Evolutionary conservation across 2,888 invertebrate genomes (phyloP).

Genomic region (Odontocerum albicorne): DNA sequence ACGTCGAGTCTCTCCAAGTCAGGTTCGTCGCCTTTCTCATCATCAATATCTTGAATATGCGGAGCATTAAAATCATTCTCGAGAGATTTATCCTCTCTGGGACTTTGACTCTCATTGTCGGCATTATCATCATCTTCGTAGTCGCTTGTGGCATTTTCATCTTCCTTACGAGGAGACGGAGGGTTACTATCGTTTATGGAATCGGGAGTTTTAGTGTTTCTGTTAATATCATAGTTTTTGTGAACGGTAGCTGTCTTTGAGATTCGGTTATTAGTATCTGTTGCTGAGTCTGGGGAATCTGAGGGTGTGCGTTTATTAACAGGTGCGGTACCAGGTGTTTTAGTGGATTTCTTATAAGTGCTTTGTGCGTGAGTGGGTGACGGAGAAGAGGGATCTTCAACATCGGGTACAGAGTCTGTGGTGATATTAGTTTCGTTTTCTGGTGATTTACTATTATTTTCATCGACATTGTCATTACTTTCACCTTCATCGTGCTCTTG

Average conservation of each 20-base stretch:
- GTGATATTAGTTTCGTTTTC: constrained; percentile 26
- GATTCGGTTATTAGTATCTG: neutral
- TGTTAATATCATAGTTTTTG: neutral
- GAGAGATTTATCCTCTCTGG: constrained; percentile 32
- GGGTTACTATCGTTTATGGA: constrained; percentile 8
- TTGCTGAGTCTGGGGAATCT: constrained; percentile 3
- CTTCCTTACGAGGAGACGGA: constrained; percentile 5
- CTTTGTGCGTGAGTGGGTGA: constrained; percentile 15
- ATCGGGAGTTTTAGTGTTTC: constrained; percentile 11
- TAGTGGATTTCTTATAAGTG: constrained; percentile 12
- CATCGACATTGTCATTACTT: constrained; percentile 7
- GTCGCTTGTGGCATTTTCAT: constrained; percentile 13
- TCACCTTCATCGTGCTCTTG: constrained; percentile 34
- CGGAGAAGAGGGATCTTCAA: constrained; percentile 2
- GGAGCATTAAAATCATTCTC: constrained; percentile 37
- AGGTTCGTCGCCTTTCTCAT: constrained; percentile 38
- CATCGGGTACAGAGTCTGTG: constrained; percentile 13
- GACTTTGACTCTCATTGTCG: constrained; percentile 29
- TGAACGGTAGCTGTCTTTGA: constrained; percentile 15
- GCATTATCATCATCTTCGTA: constrained; percentile 27
- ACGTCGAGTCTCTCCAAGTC: constrained; percentile 34
- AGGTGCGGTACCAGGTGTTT: constrained; percentile 17
- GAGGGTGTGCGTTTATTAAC: constrained; percentile 12
- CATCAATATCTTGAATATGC: constrained; percentile 37
- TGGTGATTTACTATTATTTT: constrained; percentile 6